These are phyloP conservation scores for Acronicta leporina DNA, from an alignment of 2,888 invertebrate species.

Conservation along the genomic window DNA sequence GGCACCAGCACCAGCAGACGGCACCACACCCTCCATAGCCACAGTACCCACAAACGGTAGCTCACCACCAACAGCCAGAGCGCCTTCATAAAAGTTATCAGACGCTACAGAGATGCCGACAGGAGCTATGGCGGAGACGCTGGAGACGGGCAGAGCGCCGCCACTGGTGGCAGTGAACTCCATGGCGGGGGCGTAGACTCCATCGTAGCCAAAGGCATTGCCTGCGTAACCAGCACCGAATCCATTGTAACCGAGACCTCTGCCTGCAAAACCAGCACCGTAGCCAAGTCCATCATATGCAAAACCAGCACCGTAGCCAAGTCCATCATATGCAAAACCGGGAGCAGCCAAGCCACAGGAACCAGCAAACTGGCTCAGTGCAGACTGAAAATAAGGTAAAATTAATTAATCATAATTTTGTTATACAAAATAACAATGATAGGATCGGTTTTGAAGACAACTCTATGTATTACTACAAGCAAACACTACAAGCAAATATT, in stretches of 20 bases:
- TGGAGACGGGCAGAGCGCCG: conserved; percentile 48
- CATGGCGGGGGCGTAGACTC: background rate
- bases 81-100: conserved; percentile 27
- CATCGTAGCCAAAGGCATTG: background rate
- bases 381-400: conserved; percentile 11
- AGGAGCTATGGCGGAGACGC: conserved; percentile 62
- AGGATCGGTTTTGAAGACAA: too few relatives aligned
- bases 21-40: conserved; percentile 33
- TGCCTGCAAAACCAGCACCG: background rate
- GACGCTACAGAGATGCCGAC: conserved; percentile 64
- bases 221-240: background rate
- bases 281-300: background rate
- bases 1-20: conserved; percentile 42
- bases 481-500: too few relatives aligned
- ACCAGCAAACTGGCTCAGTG: conserved; percentile 5
- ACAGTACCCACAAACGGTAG: conserved; percentile 47
- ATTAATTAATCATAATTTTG: background rate
- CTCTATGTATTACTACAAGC: too few relatives aligned
- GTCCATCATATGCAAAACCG: too few relatives aligned
- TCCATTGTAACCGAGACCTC: conserved; percentile 3
- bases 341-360: background rate
- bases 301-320: too few relatives aligned
- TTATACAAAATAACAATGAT: too few relatives aligned
- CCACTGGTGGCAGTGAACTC: conserved; percentile 28
- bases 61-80: conserved; percentile 32